These are phyloP conservation scores for Phyllopteryx taeniolatus DNA, from an alignment of 2,113 vertebrate genomes.

Conservation along the genomic window DNA sequence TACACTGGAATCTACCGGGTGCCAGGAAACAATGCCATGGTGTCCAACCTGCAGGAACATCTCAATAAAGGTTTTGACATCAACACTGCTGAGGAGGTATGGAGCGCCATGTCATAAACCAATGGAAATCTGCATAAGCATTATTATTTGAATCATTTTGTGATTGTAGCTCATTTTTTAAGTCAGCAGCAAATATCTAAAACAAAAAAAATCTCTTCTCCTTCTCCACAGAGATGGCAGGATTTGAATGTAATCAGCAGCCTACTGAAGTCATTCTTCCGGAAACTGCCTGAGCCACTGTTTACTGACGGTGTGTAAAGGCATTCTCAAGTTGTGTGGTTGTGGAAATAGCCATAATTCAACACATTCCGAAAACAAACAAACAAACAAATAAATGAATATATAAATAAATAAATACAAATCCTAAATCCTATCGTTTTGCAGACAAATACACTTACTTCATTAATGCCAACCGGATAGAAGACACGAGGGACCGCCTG, in stretches of 20 bases:
- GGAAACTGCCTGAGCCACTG: constrained; percentile 92
- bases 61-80: constrained; percentile 92
- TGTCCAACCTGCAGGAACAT: constrained; percentile 92
- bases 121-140: not conserved
- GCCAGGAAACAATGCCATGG: constrained; percentile 93
- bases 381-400: not conserved
- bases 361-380: not conserved
- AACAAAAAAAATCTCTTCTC: not conserved
- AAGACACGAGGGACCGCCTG: constrained; percentile 84
- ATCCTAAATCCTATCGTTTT: constrained; percentile 1
- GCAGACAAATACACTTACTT: constrained; percentile 93
- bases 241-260: constrained; percentile 97
- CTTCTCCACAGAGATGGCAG: constrained; percentile 85
- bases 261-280: constrained; percentile 92
- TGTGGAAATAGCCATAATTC: not conserved
- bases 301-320: constrained; percentile 87
- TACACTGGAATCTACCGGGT: constrained; percentile 95
- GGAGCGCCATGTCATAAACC: not conserved
- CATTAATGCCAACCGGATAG: constrained; percentile 91
- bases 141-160: not conserved
- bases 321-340: not conserved
- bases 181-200: not conserved
- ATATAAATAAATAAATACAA: too few relatives aligned
- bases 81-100: constrained; percentile 89
- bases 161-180: not conserved